phyloP scores from a whole-genome alignment of 2,113 vertebrate genomes.

The Pandion haliaetus region DNA sequence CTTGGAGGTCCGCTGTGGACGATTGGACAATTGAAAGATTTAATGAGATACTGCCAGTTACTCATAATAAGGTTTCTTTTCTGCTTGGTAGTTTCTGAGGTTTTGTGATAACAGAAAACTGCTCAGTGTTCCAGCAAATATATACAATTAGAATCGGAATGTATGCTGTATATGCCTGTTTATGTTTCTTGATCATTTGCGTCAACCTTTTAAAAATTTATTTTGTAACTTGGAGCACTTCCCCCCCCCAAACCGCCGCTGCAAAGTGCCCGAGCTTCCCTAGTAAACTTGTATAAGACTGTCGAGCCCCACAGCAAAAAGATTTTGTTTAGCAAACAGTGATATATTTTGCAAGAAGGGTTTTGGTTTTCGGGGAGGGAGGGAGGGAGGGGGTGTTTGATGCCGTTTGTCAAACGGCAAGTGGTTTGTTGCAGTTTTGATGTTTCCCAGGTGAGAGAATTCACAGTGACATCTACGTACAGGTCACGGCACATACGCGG shows the following conservation, averaged over 20 bases:
- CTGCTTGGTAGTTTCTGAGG: conserved; percentile 82
- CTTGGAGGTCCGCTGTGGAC: conserved; percentile 97
- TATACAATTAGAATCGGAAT: conserved; percentile 75
- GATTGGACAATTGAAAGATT: conserved; percentile 99
- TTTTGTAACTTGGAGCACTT: conserved; percentile 34
- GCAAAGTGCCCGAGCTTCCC: background rate
- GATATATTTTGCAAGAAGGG: conserved; percentile 26
- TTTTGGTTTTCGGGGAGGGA: background rate
- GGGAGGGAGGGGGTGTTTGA: background rate
- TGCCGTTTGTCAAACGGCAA: background rate
- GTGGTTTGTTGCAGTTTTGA: conserved; percentile 29
- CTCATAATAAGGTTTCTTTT: conserved; percentile 89
- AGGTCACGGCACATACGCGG: background rate
- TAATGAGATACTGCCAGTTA: conserved; percentile 99
- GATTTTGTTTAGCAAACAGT: conserved; percentile 62
- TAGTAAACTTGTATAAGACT: background rate
- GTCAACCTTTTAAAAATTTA: conserved; percentile 56
- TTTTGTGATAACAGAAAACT: conserved; percentile 85
- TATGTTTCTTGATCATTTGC: conserved; percentile 70
- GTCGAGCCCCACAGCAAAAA: background rate
- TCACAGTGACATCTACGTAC: conserved; percentile 29
- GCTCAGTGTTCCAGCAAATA: conserved; percentile 75
- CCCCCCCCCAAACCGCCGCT: background rate
- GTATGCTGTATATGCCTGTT: conserved; percentile 69
- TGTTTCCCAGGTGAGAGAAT: conserved; percentile 70